Evolutionary conservation across 2,113 vertebrate species (phyloP), one percentile per base, ranked within the genome.

Genomic region (Grus americana): DNA sequence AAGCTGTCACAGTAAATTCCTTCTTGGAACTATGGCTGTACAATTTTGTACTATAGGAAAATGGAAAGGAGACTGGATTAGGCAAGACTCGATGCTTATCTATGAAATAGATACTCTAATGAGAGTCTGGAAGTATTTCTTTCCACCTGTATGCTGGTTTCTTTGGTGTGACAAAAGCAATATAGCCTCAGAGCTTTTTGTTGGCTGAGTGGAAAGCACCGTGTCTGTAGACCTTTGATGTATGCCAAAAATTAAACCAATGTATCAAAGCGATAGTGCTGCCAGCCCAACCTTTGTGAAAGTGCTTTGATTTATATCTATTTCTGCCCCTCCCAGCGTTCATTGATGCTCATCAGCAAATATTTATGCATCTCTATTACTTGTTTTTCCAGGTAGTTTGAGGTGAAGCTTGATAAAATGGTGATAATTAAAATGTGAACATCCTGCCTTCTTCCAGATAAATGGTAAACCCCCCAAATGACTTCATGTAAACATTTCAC

Each of bases 371-470:
- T 42, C 70, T 67, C 58, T 76, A 17, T 26, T 21, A 24, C 70
- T 91, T 49, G 52, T 47, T 32, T 78, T 65, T 81, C 49, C 93
- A 90, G 89, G 85, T 71, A 82, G 73, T 44, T 67, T 30, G 52
- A 85, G 86, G 86, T 80, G 55, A 92, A 75, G 36, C 72, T 59
- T 50, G 57, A 38, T 84, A 63, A 78, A 44, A 29, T 8, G 61
- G 19, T 63, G 55, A 10, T 75, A 79, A 84, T 86, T 89, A 91
- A 92, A 89, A 67, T 15, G 34, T 1, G 6, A 40, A 93, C 68
- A 55, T 36, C 20, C 52, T 75, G 70, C 6, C 47, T 84, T 79
- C 80, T 62, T 38, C n/a, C 52, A 24, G 76, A 55, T 12, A 34
- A 91, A 81, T 12, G 14, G 30, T 50, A 19, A 80, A 73, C 21